Evolutionary conservation across 1,140 invertebrate genomes (phyloP), one percentile per base, ranked within the genome.

Genomic region (Drosophila pseudoananassae): DNA sequence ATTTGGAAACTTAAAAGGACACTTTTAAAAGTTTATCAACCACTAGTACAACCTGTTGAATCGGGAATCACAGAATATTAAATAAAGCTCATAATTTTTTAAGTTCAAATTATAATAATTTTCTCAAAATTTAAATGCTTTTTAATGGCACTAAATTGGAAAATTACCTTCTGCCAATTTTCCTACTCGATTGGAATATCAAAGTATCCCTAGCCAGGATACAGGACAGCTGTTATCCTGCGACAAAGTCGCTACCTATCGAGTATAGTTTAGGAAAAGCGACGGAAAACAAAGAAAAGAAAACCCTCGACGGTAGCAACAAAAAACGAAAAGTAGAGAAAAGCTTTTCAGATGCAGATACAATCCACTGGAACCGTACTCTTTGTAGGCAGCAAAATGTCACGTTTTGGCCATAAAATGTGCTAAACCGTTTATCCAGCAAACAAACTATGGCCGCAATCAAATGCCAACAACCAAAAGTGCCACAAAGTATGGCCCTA

Each of bases 331-430:
- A 68, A 23, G 31, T 63, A 43, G 36, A 15, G 38, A 12, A 31
- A 55, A 8, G 50, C 63, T 36, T 29, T 68, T 43, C 40, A 36
- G 23, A 47, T 69, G 63, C 65, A 68, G 40, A 66, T 47, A 68
- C 50, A 55, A 55, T 54, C 23, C 50, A 29, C 63, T 20, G 29
- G 29, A 43, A 68, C 15, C 47, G 52, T 49, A 38, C 31, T 36
- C 12, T 43, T 15, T 33, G 52, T 65, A 70, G 68, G 46, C 75
- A 65, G 52, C 58, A 51, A 69, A 79, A 75, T 85, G 83, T 87
- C 83, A 87, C 83, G 83, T 87, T 76, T 78, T 38, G 55, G 14
- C 66, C 53, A 73, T 87, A 88, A 87, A 87, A 87, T 88, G 82
- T 76, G 66, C 54, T 76, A 65, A 85, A 75, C 70, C 78, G 80